These are phyloP conservation scores for Pampus argenteus DNA, from an alignment of 2,797 vertebrate genomes.

Conservation along the genomic window DNA sequence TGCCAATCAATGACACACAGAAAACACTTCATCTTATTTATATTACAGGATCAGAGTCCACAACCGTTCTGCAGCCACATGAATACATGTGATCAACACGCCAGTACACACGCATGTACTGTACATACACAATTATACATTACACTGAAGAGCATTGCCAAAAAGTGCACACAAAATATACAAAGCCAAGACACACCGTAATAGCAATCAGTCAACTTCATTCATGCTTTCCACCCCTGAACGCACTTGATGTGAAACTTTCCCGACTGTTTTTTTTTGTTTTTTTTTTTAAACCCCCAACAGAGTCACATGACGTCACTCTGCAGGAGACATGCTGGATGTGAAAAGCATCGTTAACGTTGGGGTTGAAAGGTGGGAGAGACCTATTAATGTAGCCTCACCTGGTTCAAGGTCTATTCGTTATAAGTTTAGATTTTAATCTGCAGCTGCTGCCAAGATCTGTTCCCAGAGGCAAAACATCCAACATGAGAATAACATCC, in stretches of 20 bases:
- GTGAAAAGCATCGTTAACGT: constrained; percentile 34
- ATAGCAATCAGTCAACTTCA: constrained; percentile 65
- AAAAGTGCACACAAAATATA: constrained; percentile 66
- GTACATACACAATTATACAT: constrained; percentile 8
- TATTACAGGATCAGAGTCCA: constrained; percentile 52
- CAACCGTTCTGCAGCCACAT: constrained; percentile 17
- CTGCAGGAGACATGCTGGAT: constrained; percentile 16
- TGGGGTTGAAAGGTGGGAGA: constrained; percentile 11
- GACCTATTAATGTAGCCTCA: constrained; percentile 23
- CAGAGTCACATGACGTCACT: constrained; percentile 14
- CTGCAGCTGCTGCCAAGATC: constrained; percentile 1
- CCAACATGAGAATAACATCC: too few relatives aligned
- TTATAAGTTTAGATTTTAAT: constrained; percentile 39
- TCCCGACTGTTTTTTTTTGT: constrained; percentile 5
- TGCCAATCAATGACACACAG: constrained; percentile 45
- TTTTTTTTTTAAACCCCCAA: background rate
- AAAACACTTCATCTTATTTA: constrained; percentile 59
- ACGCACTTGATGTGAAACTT: constrained; percentile 34
- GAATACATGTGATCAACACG: constrained; percentile 27
- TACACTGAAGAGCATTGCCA: constrained; percentile 45
- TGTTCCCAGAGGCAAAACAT: background rate
- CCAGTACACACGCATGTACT: constrained; percentile 1
- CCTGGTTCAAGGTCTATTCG: constrained; percentile 57
- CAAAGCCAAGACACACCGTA: constrained; percentile 59
- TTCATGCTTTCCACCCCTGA: constrained; percentile 46